Base-by-base conservation (phyloP, 2,888 invertebrate species). In the Therioaphis trifolii region DNA sequence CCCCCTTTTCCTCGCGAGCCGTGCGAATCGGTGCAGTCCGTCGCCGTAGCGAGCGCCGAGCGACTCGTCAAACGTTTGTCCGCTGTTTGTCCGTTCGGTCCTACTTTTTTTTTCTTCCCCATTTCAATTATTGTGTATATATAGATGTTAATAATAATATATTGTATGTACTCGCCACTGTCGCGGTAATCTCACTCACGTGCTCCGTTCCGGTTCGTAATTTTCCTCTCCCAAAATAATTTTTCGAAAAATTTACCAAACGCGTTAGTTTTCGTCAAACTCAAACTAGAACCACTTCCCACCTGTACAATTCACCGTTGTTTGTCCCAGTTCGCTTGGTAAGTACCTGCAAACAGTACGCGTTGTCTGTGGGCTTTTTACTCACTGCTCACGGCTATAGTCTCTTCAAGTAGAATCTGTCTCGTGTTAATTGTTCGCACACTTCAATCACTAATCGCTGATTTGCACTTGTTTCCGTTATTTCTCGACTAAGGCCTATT, bases 241-340 rank as follows among this genome's bases (percentile, higher is more conserved):
- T 24, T 40, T 40, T 11, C 2, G 15, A 52, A 68, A 78, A 78
- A 68, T 66, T 52, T 52, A 4, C 21, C 35, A 0, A 9, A 3
- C 49, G 15, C 46, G 63, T 52, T 78, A 78, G 78, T 78, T 68
- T 68, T 52, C 78, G 15, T 52, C 15, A 76, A 55, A 61, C 11
- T 40, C 29, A 61, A 61, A 27, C 46, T 27, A 27, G 18, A 71
- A 27, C 27, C 7, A 7, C 21, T 29, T 3, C 35, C 43, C 24
- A 14, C 21, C 52, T 27, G 52, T 35, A 49, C n/a, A n/a, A 58
- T 55, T 61, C 79, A 71, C 43, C 43, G 43, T 71, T 80, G 79
- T 61, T 58, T 46, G 58, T 80, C 71, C 55, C 27, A 80, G 69
- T 80, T 71, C 14, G 58, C 21, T 58, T 29, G 69, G 79, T 80